Conservation (phyloP, 2,888 invertebrate species). For the Thecophora atra region DNA sequence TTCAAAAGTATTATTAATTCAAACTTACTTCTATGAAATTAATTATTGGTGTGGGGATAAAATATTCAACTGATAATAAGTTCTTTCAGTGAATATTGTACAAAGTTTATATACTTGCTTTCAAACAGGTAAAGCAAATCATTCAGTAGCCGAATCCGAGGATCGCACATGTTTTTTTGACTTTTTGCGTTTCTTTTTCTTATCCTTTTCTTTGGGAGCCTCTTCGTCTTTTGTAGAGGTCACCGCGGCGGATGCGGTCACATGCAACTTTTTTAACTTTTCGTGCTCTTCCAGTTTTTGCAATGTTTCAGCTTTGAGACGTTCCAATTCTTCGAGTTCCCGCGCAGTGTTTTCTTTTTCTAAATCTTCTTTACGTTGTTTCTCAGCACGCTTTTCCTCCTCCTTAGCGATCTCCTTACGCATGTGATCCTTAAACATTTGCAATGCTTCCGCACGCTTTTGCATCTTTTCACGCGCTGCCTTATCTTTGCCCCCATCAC, state of each 20-base stretch:
- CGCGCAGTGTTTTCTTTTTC: conserved; percentile 62
- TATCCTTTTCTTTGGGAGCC: conserved; percentile 53
- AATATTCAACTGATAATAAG: neutral
- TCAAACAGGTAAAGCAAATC: conserved; percentile 27
- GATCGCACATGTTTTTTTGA: conserved; percentile 63
- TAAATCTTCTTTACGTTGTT: conserved; percentile 60
- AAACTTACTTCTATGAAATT: no score
- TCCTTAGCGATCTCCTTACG: conserved; percentile 70
- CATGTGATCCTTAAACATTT: conserved; percentile 71
- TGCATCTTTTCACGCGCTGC: conserved; percentile 64
- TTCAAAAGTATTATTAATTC: no score
- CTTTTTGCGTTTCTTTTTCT: conserved; percentile 61
- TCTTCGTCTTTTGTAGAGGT: conserved; percentile 48
- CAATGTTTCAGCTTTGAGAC: conserved; percentile 63
- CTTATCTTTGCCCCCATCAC: conserved; percentile 57
- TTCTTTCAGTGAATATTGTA: neutral
- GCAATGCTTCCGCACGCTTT: conserved; percentile 67
- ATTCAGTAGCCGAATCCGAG: conserved; percentile 55
- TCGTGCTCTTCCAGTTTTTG: conserved; percentile 62
- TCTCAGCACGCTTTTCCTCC: conserved; percentile 69
- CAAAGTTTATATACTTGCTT: neutral
- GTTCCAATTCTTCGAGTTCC: conserved; percentile 62
- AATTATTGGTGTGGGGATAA: no score
- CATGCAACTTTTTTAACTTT: conserved; percentile 51
- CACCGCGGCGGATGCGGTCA: conserved; percentile 48